Evolutionary conservation across 2,113 vertebrate species (phyloP).

Genomic region (Elachura formosa): DNA sequence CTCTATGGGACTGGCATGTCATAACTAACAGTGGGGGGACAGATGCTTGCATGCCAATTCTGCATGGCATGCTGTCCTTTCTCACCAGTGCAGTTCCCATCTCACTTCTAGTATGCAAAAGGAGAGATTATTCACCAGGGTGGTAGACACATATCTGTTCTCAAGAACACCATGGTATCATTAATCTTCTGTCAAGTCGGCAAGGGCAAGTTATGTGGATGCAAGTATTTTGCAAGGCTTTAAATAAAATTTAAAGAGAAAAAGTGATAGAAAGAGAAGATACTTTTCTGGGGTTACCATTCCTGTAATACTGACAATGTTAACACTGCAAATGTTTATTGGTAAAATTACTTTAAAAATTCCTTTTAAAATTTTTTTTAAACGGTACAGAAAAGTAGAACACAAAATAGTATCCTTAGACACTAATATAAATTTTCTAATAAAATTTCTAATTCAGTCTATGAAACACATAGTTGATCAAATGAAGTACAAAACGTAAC

Average conservation of each 20-base stretch:
- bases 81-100: conserved; percentile 33
- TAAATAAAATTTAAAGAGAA: conserved; percentile 75
- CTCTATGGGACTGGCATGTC: neutral
- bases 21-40: conserved; percentile 39
- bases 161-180: conserved; percentile 68
- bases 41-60: conserved; percentile 20
- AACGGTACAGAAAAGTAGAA: conserved; percentile 49
- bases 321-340: conserved; percentile 53
- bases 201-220: conserved; percentile 69
- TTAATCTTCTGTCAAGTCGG: conserved; percentile 73
- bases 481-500: neutral
- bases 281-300: conserved; percentile 46
- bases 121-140: conserved; percentile 66
- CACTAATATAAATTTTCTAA: neutral
- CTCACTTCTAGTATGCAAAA: conserved; percentile 64
- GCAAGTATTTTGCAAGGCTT: conserved; percentile 71
- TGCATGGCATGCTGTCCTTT: conserved; percentile 46
- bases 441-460: neutral
- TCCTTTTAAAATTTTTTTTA: conserved; percentile 46
- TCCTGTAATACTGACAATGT: conserved; percentile 25
- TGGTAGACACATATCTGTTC: conserved; percentile 71
- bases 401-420: conserved; percentile 31
- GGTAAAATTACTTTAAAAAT: conserved; percentile 41
- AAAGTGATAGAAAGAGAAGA: conserved; percentile 65
- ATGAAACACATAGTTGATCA: neutral